Evolutionary conservation across 2,888 invertebrate genomes (phyloP).

Genomic region (Cyaniris semiargus): DNA sequence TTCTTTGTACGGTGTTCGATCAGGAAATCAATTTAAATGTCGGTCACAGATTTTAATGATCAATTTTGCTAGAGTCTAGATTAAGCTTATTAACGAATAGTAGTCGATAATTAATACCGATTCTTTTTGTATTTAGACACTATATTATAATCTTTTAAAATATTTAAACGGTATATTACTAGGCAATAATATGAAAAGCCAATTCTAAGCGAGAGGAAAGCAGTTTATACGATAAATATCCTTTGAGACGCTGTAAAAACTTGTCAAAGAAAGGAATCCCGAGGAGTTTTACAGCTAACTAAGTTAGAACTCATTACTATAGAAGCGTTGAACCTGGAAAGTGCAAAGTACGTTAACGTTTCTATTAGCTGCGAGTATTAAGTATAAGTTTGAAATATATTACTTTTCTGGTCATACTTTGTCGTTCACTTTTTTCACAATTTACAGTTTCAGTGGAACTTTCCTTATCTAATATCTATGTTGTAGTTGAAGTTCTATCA

Average conservation of each 20-base stretch:
- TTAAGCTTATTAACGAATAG: not conserved
- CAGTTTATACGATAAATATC: constrained; percentile 12
- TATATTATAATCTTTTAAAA: no score
- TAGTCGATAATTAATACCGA: not conserved
- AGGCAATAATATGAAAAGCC: not conserved
- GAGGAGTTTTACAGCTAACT: constrained; percentile 24
- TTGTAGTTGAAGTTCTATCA: not conserved
- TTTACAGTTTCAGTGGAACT: not conserved
- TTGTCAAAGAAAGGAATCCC: constrained; percentile 24
- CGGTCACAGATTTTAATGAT: not conserved
- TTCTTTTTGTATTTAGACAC: no score
- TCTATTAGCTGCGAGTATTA: constrained; percentile 33
- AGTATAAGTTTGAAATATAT: constrained; percentile 22
- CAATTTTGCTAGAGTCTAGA: not conserved
- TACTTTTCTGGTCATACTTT: constrained; percentile 8
- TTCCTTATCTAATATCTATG: not conserved
- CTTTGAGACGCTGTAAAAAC: constrained; percentile 23
- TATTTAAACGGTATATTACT: not conserved
- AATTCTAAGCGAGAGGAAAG: not conserved
- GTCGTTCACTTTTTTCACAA: not conserved
- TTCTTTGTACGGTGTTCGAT: not conserved
- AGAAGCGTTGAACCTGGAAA: constrained; percentile 36
- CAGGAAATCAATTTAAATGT: not conserved
- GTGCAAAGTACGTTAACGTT: constrained; percentile 39
- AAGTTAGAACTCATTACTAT: constrained; percentile 38